Base-by-base conservation (phyloP, 2,797 vertebrate species). In the Aselliscus stoliczkanus region DNA sequence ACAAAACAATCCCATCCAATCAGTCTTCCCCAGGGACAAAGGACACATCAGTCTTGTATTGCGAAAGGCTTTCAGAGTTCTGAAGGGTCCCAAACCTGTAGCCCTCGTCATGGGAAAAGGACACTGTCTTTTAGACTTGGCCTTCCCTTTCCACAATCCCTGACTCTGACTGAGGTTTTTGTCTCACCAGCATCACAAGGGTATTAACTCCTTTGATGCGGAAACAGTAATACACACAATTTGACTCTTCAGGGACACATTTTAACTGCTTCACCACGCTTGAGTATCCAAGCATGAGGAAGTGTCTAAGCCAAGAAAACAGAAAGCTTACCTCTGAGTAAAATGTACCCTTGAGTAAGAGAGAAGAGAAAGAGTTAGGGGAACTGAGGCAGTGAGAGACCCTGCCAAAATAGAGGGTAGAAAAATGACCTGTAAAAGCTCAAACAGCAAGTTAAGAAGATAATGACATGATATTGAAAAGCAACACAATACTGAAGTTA, bases 231-330 rank as follows among this genome's bases (percentile, higher is more conserved):
- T n/a, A 4, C 39, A 14, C 12, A 21, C 27, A 20, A 39, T 17
- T 60, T n/a, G 8, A 44, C 21, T 93, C 4, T 65, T 44, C 18
- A 23, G 50, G 47, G 39, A 65, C 20, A 72, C 47, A 3, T 25
- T 77, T 65, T 39, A 65, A 52, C 7, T 27, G 39, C 29, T 31
- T 58, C 23, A 1, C 20, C 62, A 34, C 5, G 10, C 18, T 88
- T 62, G 50, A 23, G 70, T 65, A 52, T n/a, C 34, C 69, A 76
- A 42, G 7, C 1, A 0, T 47, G 47, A 76, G 62, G 56, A 70
- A 76, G 81, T 25, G 15, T 27, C 13, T n/a, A 85, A 67, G 25
- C 13, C 52, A 86, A 85, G 58, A 81, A 96, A 54, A 86, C 15
- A 18, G 10, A 62, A 81, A 73, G 44, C 31, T 52, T 37, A 42